Base-by-base conservation (phyloP, 2,797 vertebrate genomes). In the Galaxias olidus region DNA sequence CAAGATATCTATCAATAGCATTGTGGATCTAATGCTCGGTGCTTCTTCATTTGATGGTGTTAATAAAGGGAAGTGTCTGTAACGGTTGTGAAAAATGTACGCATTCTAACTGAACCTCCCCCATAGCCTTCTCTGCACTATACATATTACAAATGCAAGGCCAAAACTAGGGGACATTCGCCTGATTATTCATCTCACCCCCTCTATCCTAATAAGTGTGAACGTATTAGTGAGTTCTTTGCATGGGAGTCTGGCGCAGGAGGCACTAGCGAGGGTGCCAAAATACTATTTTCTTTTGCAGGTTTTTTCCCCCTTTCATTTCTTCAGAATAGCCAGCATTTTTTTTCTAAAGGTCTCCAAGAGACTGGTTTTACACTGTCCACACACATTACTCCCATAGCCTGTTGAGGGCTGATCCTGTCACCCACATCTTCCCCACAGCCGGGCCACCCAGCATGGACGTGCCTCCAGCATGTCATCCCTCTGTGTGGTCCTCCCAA, bases 401-500 rank as follows among this genome's bases (percentile, higher is more conserved):
- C 84, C 83, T 79, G 87, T 80, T 91, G 91, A 92, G 86, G 90
- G 80, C 84, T 89, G 87, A 91, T 89, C 87, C 87, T 90, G 91
- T 92, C 91, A 90, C 87, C 90, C 85, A 85, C 88, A 84, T 90
- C 88, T 89, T 84, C 81, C 83, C 87, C 83, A 85, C 89, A 88
- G 87, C 86, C 82, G 82, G 92, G 89, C 92, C 92, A 93, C 92
- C 92, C 92, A 93, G 89, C 79, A 85, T 72, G 88, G 89, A 91
- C 88, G 77, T 91, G 90, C 84, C 86, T 90, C 90, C 85, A 79
- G 84, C 88, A 91, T 90, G 88, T 91, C 90, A 88, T 91, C 92
- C 87, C 79, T 88, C 90, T 93, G 92, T 93, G 92, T 93, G 92
- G 92, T 93, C 92, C 75, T 74, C 71, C 89, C 88, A 88, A 91